A percentile compares a stretch with the other conserved stretches of the same genome.
phyloP scores from a whole-genome alignment of 2,888 invertebrate genomes.

The Archips xylosteana region DNA sequence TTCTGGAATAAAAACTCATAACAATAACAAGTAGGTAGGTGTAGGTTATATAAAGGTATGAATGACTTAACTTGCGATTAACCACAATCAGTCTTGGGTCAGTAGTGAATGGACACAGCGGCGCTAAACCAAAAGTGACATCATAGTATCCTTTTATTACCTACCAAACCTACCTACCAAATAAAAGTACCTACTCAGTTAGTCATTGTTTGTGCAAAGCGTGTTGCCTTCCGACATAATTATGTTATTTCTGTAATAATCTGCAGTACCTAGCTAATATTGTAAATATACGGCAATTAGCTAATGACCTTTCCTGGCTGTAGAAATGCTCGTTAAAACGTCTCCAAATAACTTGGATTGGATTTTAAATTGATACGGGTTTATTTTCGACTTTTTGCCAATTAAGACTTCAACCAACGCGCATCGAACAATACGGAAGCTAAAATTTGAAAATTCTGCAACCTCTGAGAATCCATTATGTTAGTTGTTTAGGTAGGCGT shows the following conservation, averaged over 20 bases:
- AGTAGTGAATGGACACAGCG: conserved; percentile 17
- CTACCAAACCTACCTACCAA: neutral
- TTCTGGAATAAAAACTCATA: conserved; percentile 16
- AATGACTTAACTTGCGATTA: conserved; percentile 34
- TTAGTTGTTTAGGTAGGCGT: no score
- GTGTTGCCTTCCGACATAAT: neutral
- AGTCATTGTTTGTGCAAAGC: conserved; percentile 8
- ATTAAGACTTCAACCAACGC: neutral
- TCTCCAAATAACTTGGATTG: neutral
- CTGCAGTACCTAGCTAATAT: neutral
- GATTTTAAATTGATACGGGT: neutral
- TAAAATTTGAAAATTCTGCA: neutral
- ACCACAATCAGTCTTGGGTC: conserved; percentile 25
- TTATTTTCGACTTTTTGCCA: conserved; percentile 2
- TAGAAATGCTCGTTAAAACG: neutral
- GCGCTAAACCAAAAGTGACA: conserved; percentile 30
- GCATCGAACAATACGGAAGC: neutral
- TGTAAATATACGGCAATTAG: no score
- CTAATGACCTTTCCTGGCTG: neutral
- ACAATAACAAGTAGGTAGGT: conserved; percentile 3
- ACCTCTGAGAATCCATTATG: no score
- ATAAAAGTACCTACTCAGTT: neutral
- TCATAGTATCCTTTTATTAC: conserved; percentile 30
- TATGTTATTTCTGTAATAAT: neutral
- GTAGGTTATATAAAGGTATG: conserved; percentile 18